These are phyloP conservation scores for Colaptes auratus DNA, from an alignment of 2,113 vertebrate genomes.

Conservation along the genomic window DNA sequence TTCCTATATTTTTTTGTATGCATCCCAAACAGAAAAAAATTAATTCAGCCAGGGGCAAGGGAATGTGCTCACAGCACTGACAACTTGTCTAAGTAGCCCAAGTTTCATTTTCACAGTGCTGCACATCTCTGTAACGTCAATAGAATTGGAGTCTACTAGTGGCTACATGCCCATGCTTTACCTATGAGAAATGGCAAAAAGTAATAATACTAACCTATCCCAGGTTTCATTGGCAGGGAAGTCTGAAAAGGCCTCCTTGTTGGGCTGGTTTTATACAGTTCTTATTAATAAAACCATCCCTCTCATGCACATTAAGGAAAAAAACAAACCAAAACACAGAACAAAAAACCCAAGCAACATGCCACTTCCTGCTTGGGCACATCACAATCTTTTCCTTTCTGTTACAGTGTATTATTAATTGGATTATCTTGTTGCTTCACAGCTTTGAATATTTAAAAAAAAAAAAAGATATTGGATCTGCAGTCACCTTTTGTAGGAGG, in stretches of 20 bases:
- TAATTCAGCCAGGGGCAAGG: not conserved
- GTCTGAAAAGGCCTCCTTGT: not conserved
- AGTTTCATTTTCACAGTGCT: not conserved
- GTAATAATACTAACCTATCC: not conserved
- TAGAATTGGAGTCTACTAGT: not conserved
- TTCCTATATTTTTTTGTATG: not conserved
- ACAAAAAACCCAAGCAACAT: not conserved
- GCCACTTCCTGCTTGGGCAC: not conserved
- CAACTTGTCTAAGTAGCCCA: not conserved
- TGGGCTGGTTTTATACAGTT: not conserved
- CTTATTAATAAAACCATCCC: constrained; percentile 17
- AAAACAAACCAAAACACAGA: too few species aligned
- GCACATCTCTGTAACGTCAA: not conserved
- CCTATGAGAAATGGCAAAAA: not conserved
- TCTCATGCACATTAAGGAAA: not conserved
- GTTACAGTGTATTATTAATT: constrained; percentile 45
- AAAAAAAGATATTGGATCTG: constrained; percentile 43
- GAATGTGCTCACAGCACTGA: not conserved
- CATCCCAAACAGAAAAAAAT: not conserved
- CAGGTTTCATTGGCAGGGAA: not conserved
- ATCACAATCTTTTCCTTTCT: constrained; percentile 32
- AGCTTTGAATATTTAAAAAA: constrained; percentile 8
- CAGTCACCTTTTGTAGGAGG: constrained; percentile 24
- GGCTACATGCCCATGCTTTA: not conserved
- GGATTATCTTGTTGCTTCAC: constrained; percentile 32